Evolutionary conservation across 2,797 vertebrate species (phyloP).

Genomic region (Lacerta bilineata): DNA sequence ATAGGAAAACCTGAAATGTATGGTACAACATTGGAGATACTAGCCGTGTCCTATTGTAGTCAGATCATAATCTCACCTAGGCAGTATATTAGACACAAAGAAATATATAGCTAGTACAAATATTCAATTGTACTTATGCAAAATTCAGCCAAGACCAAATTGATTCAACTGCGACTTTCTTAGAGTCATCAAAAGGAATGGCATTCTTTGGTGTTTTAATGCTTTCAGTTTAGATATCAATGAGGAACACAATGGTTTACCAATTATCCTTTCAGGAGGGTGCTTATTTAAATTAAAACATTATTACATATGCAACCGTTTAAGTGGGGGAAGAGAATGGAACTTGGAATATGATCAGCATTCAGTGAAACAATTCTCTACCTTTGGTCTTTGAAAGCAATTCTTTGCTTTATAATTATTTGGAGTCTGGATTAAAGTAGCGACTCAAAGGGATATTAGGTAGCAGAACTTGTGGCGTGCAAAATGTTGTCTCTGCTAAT

Average conservation of each 20-base stretch:
- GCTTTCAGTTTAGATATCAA: slow-evolving; percentile 35
- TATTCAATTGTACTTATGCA: slow-evolving; percentile 38
- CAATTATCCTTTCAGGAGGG: slow-evolving; percentile 50
- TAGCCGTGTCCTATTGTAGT: slow-evolving; percentile 62
- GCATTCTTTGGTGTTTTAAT: slow-evolving; percentile 12
- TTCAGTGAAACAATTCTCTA: slow-evolving; percentile 74
- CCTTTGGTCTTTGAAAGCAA: slow-evolving; percentile 70
- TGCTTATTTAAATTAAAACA: slow-evolving; percentile 70
- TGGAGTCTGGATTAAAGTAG: slow-evolving; percentile 70
- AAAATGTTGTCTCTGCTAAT: slow-evolving; percentile 51
- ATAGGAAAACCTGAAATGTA: slow-evolving; percentile 53
- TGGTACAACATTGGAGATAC: slow-evolving; percentile 56
- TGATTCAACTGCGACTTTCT: slow-evolving; percentile 53
- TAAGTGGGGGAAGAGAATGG: slow-evolving; percentile 65
- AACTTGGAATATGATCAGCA: slow-evolving; percentile 71
- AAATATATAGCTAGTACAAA: slow-evolving; percentile 35
- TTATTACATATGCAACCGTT: slow-evolving; percentile 69
- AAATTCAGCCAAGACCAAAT: slow-evolving; percentile 44
- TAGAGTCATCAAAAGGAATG: slow-evolving; percentile 46
- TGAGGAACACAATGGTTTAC: slow-evolving; percentile 39
- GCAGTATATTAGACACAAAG: slow-evolving; percentile 48
- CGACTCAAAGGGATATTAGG: slow-evolving; percentile 66
- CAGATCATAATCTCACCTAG: slow-evolving; percentile 58
- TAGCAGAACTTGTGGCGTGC: slow-evolving; percentile 50
- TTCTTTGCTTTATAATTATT: slow-evolving; percentile 74